phyloP scores from a whole-genome alignment of 2,888 invertebrate species.

The Nasonovia ribisnigri region DNA sequence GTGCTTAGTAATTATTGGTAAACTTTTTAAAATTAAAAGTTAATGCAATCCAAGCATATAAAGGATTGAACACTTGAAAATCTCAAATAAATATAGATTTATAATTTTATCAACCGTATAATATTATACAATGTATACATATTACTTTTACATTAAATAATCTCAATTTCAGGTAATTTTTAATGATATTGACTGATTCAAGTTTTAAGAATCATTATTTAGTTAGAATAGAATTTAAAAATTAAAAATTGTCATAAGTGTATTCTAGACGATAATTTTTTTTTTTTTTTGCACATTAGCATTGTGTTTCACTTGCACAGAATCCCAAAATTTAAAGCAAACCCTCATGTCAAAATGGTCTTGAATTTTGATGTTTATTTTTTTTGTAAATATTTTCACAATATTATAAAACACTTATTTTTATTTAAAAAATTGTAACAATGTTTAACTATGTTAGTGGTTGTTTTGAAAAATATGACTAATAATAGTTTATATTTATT shows the following conservation, averaged over 20 bases:
- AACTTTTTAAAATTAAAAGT: not conserved
- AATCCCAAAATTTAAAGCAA: not conserved
- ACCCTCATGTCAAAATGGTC: not conserved
- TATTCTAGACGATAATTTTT: not conserved
- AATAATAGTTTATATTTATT: constrained; percentile 4
- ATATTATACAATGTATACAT: too few relatives aligned
- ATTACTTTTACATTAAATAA: not conserved
- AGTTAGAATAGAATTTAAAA: not conserved
- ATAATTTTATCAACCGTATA: too few relatives aligned
- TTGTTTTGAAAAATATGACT: not conserved
- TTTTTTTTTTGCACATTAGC: not conserved
- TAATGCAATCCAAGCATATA: not conserved
- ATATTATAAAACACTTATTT: constrained; percentile 24
- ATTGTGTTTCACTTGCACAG: constrained; percentile 26
- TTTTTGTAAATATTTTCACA: constrained; percentile 42
- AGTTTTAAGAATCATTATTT: not conserved
- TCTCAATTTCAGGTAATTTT: not conserved
- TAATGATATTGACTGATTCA: not conserved
- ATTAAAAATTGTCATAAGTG: not conserved
- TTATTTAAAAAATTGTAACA: constrained; percentile 10
- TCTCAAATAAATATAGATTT: too few relatives aligned
- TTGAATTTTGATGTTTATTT: constrained; percentile 9
- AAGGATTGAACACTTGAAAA: not conserved
- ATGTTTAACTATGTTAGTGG: not conserved
- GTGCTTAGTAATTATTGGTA: not conserved